These are phyloP conservation scores for Aphyosemion australe DNA, from an alignment of 2,113 vertebrate genomes.

Conservation along the genomic window DNA sequence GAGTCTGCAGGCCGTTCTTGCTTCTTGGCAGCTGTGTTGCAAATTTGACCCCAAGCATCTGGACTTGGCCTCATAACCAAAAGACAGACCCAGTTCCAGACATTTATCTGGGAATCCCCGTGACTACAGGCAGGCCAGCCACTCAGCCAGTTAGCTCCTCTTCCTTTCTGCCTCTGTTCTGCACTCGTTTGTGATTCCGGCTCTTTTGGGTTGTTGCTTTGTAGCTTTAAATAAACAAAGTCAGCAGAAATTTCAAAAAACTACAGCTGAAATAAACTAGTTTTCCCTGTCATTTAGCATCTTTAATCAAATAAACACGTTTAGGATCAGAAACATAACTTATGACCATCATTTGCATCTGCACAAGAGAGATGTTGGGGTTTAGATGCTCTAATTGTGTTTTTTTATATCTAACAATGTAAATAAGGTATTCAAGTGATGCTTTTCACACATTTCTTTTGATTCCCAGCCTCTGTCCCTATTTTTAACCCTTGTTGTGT, in stretches of 20 bases:
- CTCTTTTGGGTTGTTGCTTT: neutral
- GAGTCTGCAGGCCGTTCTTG: too few species aligned
- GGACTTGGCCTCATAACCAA: neutral
- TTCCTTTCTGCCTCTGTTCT: neutral
- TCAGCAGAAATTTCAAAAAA: neutral
- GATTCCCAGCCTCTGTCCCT: neutral
- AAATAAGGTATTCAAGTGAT: neutral
- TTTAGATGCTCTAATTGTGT: neutral
- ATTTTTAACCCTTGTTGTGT: neutral
- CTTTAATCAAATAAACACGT: neutral
- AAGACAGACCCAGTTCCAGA: too few species aligned
- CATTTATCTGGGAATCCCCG: neutral
- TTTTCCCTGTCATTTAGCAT: neutral
- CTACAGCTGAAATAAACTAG: neutral
- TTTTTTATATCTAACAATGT: neutral
- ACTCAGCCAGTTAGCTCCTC: neutral
- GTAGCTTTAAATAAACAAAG: neutral
- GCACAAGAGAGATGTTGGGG: neutral
- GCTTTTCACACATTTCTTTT: neutral
- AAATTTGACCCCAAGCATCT: too few species aligned
- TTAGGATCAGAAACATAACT: neutral
- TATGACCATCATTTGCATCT: slow-evolving; percentile 2
- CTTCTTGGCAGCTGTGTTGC: neutral
- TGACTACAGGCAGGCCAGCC: neutral
- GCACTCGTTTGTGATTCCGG: neutral